Conservation (phyloP, 2,797 vertebrate genomes). For the Lepilemur ruficaudatus region DNA sequence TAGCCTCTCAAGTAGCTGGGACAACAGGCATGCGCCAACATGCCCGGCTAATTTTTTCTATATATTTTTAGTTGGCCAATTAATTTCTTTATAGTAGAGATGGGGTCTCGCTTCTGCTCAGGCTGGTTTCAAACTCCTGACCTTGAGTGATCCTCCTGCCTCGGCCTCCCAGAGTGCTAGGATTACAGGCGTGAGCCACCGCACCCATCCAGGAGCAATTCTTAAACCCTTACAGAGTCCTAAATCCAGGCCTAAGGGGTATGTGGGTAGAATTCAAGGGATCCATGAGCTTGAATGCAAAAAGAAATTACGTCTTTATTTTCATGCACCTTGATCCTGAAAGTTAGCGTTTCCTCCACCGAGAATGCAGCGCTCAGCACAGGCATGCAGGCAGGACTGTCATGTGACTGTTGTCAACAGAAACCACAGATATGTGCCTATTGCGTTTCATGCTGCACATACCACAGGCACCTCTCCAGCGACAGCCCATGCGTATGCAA, state of each 20-base stretch:
- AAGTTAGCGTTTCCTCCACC: not conserved
- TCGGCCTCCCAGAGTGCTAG: no score
- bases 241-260: not conserved
- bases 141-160: no score
- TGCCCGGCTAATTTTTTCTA: no score
- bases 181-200: no score
- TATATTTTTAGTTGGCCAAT: no score
- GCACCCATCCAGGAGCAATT: no score
- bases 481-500: rapidly evolving
- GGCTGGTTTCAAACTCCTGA: no score
- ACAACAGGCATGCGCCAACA: no score
- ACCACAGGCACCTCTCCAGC: not conserved
- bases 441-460: not conserved
- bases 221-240: not conserved
- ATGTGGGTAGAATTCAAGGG: not conserved
- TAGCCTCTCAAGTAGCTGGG: no score
- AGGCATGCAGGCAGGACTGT: rapidly evolving
- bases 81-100: no score
- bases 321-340: not conserved
- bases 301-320: not conserved
- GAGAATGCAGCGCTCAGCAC: not conserved
- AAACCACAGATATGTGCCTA: not conserved
- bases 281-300: not conserved
- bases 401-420: not conserved
- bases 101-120: no score